Conservation (phyloP, 1,140 invertebrate genomes). For the Drosophila ercepeae region DNA sequence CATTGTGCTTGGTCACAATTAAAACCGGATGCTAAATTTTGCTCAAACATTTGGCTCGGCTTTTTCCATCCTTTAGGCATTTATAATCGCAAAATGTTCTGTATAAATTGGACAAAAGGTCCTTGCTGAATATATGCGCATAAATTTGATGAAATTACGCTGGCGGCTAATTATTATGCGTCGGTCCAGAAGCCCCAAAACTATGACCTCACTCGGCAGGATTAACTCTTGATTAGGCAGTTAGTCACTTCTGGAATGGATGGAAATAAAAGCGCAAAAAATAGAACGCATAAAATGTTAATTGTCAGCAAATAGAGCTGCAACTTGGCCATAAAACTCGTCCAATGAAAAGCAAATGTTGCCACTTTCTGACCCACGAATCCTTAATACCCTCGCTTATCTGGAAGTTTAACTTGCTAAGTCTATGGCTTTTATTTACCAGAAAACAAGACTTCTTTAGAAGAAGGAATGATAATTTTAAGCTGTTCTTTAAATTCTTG, state of each 20-base stretch:
- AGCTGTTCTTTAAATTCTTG: background rate
- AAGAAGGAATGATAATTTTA: background rate
- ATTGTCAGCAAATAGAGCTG: constrained; percentile 51
- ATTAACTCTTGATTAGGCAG: constrained; percentile 44
- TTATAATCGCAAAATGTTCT: constrained; percentile 52
- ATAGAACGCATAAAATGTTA: constrained; percentile 55
- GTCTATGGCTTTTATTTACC: too few species aligned
- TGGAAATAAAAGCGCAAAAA: constrained; percentile 49
- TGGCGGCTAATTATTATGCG: constrained; percentile 59
- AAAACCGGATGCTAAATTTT: constrained; percentile 43
- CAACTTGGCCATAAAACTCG: constrained; percentile 43
- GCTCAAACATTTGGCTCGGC: constrained; percentile 25
- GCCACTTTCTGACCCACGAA: background rate
- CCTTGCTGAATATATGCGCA: constrained; percentile 61
- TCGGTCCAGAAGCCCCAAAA: constrained; percentile 21
- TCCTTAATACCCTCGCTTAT: background rate
- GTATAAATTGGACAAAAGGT: constrained; percentile 42
- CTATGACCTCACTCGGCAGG: constrained; percentile 26
- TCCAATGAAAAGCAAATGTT: constrained; percentile 33
- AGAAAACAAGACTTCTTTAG: background rate
- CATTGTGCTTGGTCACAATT: constrained; percentile 46
- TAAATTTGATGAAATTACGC: constrained; percentile 56
- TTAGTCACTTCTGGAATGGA: constrained; percentile 24
- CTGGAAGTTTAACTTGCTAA: too few species aligned
- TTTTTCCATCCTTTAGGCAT: constrained; percentile 43